These are phyloP conservation scores for Eurystomus glaucurus DNA, from an alignment of 2,797 vertebrate genomes.

Conservation along the genomic window DNA sequence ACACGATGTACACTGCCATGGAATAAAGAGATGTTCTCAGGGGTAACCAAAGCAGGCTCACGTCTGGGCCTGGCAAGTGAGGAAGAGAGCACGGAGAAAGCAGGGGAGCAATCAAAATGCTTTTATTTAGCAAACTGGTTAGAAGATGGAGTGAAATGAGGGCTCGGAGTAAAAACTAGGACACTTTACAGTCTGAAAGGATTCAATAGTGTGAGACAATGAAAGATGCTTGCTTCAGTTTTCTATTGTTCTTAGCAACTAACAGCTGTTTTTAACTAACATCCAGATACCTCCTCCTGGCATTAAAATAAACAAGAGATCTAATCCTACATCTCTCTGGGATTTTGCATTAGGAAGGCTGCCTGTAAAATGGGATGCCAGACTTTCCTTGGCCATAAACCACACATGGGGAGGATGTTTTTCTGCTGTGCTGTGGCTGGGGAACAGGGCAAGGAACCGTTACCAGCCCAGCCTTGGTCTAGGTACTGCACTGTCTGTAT, in stretches of 20 bases:
- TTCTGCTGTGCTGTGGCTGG: neutral
- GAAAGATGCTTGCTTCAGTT: neutral
- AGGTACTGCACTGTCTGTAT: rapidly evolving
- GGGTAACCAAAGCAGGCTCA: neutral
- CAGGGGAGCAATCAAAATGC: neutral
- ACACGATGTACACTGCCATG: neutral
- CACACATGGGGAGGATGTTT: neutral
- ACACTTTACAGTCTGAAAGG: neutral
- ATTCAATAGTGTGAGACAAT: neutral
- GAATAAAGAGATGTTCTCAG: neutral
- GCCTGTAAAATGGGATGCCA: neutral
- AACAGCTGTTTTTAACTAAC: neutral
- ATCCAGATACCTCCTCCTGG: neutral
- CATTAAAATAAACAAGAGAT: constrained; percentile 4
- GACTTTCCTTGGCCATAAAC: neutral
- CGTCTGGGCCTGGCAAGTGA: neutral
- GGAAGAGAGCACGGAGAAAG: neutral
- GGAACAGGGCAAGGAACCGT: neutral
- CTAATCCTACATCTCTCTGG: neutral
- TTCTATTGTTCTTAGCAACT: neutral
- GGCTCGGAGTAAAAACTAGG: neutral
- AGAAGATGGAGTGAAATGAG: neutral
- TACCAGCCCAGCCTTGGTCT: neutral
- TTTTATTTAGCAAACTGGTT: neutral
- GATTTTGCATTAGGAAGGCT: neutral